phyloP scores from a whole-genome alignment of 1,140 invertebrate genomes.

The Pogonomyrmex californicus region DNA sequence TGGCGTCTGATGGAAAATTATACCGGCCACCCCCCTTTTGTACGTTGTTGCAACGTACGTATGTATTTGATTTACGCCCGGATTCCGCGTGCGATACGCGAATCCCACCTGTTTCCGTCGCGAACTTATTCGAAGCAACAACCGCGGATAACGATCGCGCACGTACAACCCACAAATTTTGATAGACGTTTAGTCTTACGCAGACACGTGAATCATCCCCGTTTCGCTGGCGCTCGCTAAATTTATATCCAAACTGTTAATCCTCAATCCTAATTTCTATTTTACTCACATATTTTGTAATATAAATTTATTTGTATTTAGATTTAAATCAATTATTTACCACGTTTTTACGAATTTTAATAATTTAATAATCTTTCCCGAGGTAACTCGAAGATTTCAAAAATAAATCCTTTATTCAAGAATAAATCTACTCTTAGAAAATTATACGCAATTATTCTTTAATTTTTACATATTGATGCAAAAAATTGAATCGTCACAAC shows the following conservation, averaged over 20 bases:
- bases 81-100: conserved; percentile 33
- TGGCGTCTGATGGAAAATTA: conserved; percentile 59
- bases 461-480: not conserved
- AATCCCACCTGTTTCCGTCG: conserved; percentile 45
- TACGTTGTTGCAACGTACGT: conserved; percentile 1
- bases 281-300: not conserved
- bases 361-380: not conserved
- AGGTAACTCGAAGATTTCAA: not conserved
- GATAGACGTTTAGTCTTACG: conserved; percentile 65
- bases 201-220: not conserved
- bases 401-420: not conserved
- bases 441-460: not conserved
- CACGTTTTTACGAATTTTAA: not conserved
- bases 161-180: conserved; percentile 72
- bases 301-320: not conserved
- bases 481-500: not conserved
- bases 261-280: conserved; percentile 10
- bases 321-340: not conserved
- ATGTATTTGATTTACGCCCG: conserved; percentile 51
- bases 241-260: conserved; percentile 21
- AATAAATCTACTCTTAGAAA: not conserved
- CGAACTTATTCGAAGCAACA: conserved; percentile 68
- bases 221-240: conserved; percentile 19
- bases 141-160: conserved; percentile 52
- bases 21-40: conserved; percentile 19